These are phyloP conservation scores for Coilia nasus DNA, from an alignment of 2,797 vertebrate species.

Conservation along the genomic window DNA sequence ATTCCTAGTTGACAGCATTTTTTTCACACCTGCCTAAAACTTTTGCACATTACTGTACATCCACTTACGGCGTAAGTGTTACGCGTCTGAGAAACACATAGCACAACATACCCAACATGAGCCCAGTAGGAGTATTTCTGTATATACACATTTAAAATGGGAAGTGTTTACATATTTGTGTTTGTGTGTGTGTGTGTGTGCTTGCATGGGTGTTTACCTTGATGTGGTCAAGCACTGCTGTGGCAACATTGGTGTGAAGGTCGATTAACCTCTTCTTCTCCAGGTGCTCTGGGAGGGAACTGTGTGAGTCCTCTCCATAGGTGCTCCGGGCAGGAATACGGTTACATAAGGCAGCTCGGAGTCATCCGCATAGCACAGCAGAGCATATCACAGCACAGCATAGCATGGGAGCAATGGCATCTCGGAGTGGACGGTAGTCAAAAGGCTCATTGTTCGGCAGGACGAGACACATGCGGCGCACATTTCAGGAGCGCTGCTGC, in stretches of 20 bases:
- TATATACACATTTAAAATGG: no score
- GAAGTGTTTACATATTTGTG: not conserved
- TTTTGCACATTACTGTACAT: no score
- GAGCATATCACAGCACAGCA: no score
- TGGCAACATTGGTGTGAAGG: conserved; percentile 97
- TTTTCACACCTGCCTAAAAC: no score
- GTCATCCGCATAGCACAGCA: not conserved
- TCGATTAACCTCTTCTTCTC: conserved; percentile 98
- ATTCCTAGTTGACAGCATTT: no score
- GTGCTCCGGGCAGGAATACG: no score
- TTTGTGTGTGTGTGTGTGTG: not conserved
- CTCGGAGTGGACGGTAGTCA: conserved; percentile 39
- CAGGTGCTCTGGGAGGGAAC: conserved; percentile 95
- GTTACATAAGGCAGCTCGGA: not conserved
- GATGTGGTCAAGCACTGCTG: conserved; percentile 96
- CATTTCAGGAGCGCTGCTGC: conserved; percentile 51
- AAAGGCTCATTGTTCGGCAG: conserved; percentile 59
- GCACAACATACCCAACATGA: no score
- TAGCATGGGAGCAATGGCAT: not conserved
- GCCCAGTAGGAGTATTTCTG: not conserved
- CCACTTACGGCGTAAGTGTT: no score
- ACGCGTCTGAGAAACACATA: conserved; percentile 78
- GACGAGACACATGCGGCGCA: conserved; percentile 46
- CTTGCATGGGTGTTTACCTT: conserved; percentile 76
- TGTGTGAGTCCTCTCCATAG: conserved; percentile 67